Evolutionary conservation across 2,797 vertebrate species (phyloP).

Genomic region (Danionella dracula): DNA sequence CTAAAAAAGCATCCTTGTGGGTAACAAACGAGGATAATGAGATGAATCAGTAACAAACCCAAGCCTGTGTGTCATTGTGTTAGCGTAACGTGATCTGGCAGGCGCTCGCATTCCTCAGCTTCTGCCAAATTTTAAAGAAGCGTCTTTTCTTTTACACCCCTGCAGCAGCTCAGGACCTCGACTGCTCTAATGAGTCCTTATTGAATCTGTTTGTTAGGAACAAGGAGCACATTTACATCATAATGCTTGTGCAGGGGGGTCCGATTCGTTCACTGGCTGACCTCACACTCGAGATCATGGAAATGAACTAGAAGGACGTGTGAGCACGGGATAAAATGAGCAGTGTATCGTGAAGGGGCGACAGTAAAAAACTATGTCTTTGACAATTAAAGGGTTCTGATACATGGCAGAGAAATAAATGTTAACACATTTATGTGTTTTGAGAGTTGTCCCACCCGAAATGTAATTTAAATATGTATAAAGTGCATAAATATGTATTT

Average conservation of each 20-base stretch:
- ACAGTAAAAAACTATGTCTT: too few relatives aligned
- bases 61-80: not conserved
- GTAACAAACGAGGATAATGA: not conserved
- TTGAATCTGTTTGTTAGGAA: slow-evolving; percentile 69
- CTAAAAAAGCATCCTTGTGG: not conserved
- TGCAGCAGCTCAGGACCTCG: slow-evolving; percentile 47
- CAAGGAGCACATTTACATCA: slow-evolving; percentile 67
- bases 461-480: too few relatives aligned
- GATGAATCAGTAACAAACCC: not conserved
- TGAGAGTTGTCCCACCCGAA: too few relatives aligned
- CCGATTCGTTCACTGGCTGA: not conserved
- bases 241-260: slow-evolving; percentile 49
- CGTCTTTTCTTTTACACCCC: slow-evolving; percentile 26
- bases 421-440: too few relatives aligned
- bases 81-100: slow-evolving; percentile 12
- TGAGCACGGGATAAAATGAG: too few relatives aligned
- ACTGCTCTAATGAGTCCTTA: slow-evolving; percentile 67
- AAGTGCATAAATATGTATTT: too few relatives aligned
- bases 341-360: too few relatives aligned
- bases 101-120: slow-evolving; percentile 22
- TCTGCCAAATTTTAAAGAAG: slow-evolving; percentile 32
- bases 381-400: too few relatives aligned
- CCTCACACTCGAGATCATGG: not conserved
- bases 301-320: not conserved
- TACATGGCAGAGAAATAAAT: too few relatives aligned